phyloP scores from a whole-genome alignment of 2,113 vertebrate genomes.

The Tachysurus fulvidraco region DNA sequence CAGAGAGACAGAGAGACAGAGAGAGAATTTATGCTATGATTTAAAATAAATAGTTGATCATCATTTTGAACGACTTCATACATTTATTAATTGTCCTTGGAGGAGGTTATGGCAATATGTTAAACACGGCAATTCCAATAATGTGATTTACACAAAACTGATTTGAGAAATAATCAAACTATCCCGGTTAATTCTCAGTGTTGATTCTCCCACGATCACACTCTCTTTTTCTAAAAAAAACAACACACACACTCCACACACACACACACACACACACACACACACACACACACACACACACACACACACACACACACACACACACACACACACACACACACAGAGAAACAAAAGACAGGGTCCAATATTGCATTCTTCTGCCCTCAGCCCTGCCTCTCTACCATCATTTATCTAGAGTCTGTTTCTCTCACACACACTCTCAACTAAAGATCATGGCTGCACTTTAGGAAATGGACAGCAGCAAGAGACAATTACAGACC shows the following conservation, averaged over 20 bases:
- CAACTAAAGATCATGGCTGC: slow-evolving; percentile 17
- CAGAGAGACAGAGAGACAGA: not conserved
- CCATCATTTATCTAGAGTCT: slow-evolving; percentile 33
- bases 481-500: slow-evolving; percentile 43
- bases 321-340: slow-evolving; percentile 32
- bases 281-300: slow-evolving; percentile 19
- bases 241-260: slow-evolving; percentile 15
- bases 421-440: slow-evolving; percentile 16
- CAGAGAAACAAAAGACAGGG: not conserved
- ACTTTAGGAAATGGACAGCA: slow-evolving; percentile 38
- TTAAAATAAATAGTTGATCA: slow-evolving; percentile 18
- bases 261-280: slow-evolving; percentile 38
- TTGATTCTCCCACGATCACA: not conserved
- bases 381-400: slow-evolving; percentile 29
- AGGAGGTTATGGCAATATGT: not conserved
- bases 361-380: slow-evolving; percentile 13
- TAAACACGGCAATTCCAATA: slow-evolving; percentile 10
- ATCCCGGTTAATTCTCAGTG: not conserved
- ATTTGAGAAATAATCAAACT: slow-evolving; percentile 3
- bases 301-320: too few relatives aligned
- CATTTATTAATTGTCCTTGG: slow-evolving; percentile 27
- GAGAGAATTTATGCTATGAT: not conserved
- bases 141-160: not conserved
- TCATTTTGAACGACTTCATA: slow-evolving; percentile 17
- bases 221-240: slow-evolving; percentile 6